These are phyloP conservation scores for Clostera curtula DNA, from an alignment of 2,888 invertebrate genomes.

Conservation along the genomic window DNA sequence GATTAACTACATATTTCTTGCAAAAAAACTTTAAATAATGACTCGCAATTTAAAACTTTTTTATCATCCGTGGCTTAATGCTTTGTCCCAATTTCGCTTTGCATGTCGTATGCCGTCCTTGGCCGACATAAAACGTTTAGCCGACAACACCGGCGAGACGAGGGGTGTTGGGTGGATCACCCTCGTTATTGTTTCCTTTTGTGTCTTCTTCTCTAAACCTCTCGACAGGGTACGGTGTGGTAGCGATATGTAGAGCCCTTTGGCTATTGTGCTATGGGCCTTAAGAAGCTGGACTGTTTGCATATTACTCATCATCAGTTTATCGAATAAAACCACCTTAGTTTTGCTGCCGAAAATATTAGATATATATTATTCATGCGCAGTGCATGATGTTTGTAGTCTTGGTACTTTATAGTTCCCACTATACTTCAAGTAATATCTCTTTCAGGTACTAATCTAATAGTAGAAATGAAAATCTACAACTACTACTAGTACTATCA, in stretches of 20 bases:
- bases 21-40: too few species aligned
- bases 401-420: too few species aligned
- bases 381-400: too few species aligned
- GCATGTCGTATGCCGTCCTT: constrained; percentile 46
- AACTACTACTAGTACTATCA: too few species aligned
- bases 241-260: constrained; percentile 19
- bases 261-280: constrained; percentile 13
- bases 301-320: too few species aligned
- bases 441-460: too few species aligned
- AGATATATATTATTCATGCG: too few species aligned
- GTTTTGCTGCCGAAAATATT: constrained; percentile 1
- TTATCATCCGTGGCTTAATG: background rate
- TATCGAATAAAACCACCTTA: too few species aligned
- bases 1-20: constrained; percentile 19
- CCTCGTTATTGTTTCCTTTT: constrained; percentile 50
- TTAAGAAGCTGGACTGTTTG: too few species aligned
- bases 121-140: constrained; percentile 64
- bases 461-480: too few species aligned
- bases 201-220: constrained; percentile 32
- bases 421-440: too few species aligned
- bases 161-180: constrained; percentile 34
- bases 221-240: constrained; percentile 24
- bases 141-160: constrained; percentile 29
- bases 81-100: constrained; percentile 21
- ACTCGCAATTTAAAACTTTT: too few species aligned